Conservation (phyloP, 2,113 vertebrate genomes). For the Poeciliopsis retropinna region DNA sequence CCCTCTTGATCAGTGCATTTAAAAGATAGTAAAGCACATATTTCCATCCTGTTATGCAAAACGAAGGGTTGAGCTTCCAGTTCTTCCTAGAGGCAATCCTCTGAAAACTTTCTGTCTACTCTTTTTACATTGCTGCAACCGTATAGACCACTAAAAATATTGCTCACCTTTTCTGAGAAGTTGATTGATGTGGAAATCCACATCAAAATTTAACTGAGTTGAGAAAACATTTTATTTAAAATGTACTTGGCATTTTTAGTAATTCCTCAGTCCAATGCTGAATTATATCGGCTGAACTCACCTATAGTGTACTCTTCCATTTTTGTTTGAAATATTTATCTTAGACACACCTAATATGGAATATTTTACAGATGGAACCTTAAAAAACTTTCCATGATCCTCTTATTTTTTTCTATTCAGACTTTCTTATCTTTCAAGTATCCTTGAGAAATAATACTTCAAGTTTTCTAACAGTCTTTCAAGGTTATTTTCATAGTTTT, state of each 20-base stretch:
- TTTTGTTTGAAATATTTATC: no score
- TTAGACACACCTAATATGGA: no score
- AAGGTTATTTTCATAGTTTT: no score
- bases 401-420: no score
- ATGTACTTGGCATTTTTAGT: background rate
- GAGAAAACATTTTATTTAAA: background rate
- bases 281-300: background rate
- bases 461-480: no score
- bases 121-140: background rate
- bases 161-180: background rate
- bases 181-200: background rate
- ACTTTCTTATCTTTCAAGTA: no score
- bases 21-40: background rate
- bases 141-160: no score
- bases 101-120: background rate
- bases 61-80: background rate
- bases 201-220: background rate
- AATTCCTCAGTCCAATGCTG: background rate
- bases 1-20: background rate
- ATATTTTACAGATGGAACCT: no score
- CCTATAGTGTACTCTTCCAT: no score
- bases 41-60: no score
- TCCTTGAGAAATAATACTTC: no score
- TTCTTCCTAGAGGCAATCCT: background rate
- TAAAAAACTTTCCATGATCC: no score